phyloP scores from a whole-genome alignment of 2,797 vertebrate species.

The Clarias platycephalus region DNA sequence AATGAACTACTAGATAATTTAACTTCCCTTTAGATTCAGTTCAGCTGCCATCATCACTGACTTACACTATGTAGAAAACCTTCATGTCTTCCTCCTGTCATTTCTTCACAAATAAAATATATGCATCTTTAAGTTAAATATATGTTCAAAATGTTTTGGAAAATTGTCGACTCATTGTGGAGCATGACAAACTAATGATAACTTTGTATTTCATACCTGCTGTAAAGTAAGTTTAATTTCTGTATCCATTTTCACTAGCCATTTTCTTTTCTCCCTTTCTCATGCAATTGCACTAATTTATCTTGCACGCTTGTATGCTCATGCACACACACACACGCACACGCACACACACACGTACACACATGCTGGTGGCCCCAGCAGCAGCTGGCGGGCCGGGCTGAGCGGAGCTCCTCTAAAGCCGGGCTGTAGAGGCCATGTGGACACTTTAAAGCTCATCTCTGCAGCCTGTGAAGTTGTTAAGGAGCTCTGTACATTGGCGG shows the following conservation, averaged over 20 bases:
- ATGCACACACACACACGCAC: background rate
- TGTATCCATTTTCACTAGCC: background rate
- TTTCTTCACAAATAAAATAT: background rate
- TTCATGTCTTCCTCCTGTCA: background rate
- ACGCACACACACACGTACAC: conserved; percentile 44
- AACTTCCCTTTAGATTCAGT: background rate
- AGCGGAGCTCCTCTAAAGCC: conserved; percentile 75
- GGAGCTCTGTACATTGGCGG: conserved; percentile 80
- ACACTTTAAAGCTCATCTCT: conserved; percentile 82
- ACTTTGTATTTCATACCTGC: background rate
- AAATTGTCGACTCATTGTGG: background rate
- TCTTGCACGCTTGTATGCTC: conserved; percentile 27
- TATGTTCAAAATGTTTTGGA: background rate
- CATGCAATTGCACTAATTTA: conserved; percentile 43
- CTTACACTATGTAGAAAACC: background rate
- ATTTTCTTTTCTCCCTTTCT: conserved; percentile 19
- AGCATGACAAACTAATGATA: background rate
- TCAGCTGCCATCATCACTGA: conserved; percentile 2
- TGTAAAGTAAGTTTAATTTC: background rate
- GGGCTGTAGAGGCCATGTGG: conserved; percentile 80
- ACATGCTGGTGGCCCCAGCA: conserved; percentile 75
- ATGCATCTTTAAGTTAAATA: background rate
- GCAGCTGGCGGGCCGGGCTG: conserved; percentile 75
- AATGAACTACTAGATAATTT: background rate
- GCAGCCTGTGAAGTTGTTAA: conserved; percentile 83